Evolutionary conservation across 2,888 invertebrate species (phyloP), one percentile per base, ranked within the genome.

Genomic region (Dysmachus trigonus): DNA sequence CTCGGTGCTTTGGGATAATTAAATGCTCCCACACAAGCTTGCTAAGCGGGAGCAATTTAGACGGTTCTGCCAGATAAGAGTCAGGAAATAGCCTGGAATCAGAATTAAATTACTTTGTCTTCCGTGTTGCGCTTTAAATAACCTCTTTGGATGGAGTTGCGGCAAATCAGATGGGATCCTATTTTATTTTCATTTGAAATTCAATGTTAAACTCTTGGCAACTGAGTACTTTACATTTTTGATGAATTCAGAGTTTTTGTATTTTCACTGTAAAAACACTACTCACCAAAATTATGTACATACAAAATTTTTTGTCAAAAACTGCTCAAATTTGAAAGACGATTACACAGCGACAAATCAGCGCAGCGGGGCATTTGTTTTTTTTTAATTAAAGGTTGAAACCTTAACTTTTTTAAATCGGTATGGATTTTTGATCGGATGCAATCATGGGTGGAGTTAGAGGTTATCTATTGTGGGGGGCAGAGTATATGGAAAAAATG

Each of bases 1-100:
- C 71, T 5, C 38, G 13, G 82, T 71, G 15, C 33, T 82, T 82
- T 15, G 15, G 82, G 82, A 53, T 82, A 82, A 82, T 82, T 82
- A 82, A 82, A 62, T 35, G 53, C 18, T 62, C 35, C 31, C 33
- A 71, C 22, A 62, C 47, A 22, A 47, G 18, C 51, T 51, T 38
- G 18, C 33, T 76, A 38, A 76, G 38, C 76, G 35, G 41, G 38
- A 38, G 76, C 62, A 62, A 62, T 62, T 62, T 62, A 62, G 62
- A 62, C 62, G 62, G 62, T 4, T 62, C 3, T 10, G 62, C 22
- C 22, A 62, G 62, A 62, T 62, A 62, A 62, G 62, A 62, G 18
- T 22, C 13, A 27, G 22, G 62, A 47, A 62, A 62, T 62, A 62
- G 62, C 22, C 27, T 62, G 22, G 27, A 62, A 62, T 62, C 62